These are phyloP conservation scores for Pterostichus niger DNA, from an alignment of 2,888 invertebrate genomes.

Conservation along the genomic window DNA sequence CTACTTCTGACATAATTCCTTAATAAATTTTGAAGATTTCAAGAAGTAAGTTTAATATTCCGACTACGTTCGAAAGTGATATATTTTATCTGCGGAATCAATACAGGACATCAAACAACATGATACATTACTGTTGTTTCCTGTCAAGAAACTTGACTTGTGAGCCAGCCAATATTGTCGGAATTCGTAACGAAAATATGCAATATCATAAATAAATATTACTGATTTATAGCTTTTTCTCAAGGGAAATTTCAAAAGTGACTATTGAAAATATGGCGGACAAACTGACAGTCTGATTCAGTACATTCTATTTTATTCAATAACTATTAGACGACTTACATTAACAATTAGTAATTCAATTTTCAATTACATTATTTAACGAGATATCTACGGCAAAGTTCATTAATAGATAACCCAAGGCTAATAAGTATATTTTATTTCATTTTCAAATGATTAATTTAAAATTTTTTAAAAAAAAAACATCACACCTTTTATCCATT, in stretches of 20 bases:
- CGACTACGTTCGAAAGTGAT: constrained; percentile 11
- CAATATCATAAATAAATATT: constrained; percentile 46
- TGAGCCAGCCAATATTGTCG: constrained; percentile 32
- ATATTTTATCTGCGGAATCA: constrained; percentile 13
- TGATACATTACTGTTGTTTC: constrained; percentile 45
- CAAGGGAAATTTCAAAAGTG: constrained; percentile 20
- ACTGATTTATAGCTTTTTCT: constrained; percentile 17
- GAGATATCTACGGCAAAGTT: too few relatives aligned
- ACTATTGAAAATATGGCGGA: background rate
- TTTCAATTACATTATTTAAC: too few relatives aligned
- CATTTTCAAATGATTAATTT: too few relatives aligned
- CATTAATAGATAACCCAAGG: too few relatives aligned
- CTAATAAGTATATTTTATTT: too few relatives aligned
- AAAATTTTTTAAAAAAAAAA: too few relatives aligned
- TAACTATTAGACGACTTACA: too few relatives aligned
- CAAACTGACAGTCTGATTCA: too few relatives aligned
- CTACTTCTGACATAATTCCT: constrained; percentile 9
- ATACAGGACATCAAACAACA: constrained; percentile 12
- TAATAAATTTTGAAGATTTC: constrained; percentile 15
- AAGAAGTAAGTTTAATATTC: constrained; percentile 42
- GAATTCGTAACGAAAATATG: constrained; percentile 21
- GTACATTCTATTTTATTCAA: too few relatives aligned
- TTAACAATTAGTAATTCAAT: too few relatives aligned
- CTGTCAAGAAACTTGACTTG: constrained; percentile 11
- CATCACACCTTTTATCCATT: too few relatives aligned